Percentiles rank a stretch among this genome's conserved stretches.
phyloP scores from a whole-genome alignment of 2,113 vertebrate species.

The Panthera uncia region DNA sequence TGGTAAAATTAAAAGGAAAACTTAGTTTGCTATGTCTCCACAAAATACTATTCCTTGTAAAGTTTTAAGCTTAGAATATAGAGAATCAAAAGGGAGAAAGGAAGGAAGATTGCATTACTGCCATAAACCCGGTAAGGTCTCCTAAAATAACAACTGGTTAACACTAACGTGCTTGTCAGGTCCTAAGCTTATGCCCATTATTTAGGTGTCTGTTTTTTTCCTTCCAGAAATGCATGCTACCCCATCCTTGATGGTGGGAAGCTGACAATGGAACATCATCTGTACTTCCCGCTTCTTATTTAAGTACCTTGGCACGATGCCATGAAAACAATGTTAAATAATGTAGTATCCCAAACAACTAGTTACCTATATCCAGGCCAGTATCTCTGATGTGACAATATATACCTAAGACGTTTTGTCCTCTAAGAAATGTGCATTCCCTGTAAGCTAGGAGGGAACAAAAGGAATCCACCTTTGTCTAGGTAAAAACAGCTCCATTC shows the following conservation, averaged over 20 bases:
- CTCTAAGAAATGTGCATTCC: neutral
- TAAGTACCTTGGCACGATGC: neutral
- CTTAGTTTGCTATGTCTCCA: neutral
- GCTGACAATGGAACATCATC: conserved; percentile 27
- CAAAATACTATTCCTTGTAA: neutral
- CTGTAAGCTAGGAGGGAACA: neutral
- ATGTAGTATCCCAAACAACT: neutral
- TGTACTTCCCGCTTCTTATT: conserved; percentile 32
- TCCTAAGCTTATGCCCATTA: neutral
- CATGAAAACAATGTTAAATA: conserved; percentile 42
- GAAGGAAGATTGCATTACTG: neutral
- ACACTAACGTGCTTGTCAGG: neutral
- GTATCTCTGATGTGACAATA: neutral
- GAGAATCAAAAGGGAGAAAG: neutral
- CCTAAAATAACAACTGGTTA: neutral
- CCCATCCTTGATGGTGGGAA: neutral
- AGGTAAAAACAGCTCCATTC: neutral
- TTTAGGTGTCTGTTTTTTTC: neutral
- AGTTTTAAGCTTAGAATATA: neutral
- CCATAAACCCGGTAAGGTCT: neutral
- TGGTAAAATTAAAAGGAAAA: conserved; percentile 69
- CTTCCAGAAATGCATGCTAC: neutral
- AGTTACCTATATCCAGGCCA: neutral
- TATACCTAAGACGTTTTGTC: neutral
- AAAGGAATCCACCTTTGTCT: neutral